These are phyloP conservation scores for Lissonota sp. DNA, from an alignment of 2,888 invertebrate genomes.

Conservation along the genomic window DNA sequence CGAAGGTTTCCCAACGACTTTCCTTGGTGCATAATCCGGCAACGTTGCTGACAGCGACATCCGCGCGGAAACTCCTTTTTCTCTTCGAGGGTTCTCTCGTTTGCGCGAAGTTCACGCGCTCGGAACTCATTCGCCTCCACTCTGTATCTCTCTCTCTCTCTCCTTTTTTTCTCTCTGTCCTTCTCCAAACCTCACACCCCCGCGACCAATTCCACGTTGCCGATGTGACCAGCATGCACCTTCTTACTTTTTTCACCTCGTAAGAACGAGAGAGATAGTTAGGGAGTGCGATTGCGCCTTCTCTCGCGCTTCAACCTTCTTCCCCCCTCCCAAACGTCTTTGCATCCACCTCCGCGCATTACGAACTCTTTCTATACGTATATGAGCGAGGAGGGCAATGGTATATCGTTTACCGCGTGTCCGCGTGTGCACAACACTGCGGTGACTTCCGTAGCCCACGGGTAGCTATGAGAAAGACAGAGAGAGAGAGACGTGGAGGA, in stretches of 20 bases:
- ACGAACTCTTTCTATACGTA: conserved; percentile 26
- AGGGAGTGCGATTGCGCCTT: conserved; percentile 31
- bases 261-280: not conserved
- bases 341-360: conserved; percentile 37
- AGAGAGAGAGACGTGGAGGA: conserved; percentile 46
- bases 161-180: too few species aligned
- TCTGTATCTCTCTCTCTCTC: conserved; percentile 26
- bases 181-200: conserved; percentile 5
- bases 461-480: not conserved
- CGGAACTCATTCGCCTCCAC: conserved; percentile 63
- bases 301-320: conserved; percentile 41
- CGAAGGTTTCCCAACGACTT: conserved; percentile 47
- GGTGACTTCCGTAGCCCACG: conserved; percentile 12
- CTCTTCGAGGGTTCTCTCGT: conserved; percentile 60
- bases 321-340: conserved; percentile 33
- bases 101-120: conserved; percentile 67
- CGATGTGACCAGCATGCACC: conserved; percentile 36
- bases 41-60: conserved; percentile 63
- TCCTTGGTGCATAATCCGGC: conserved; percentile 60
- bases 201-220: conserved; percentile 27
- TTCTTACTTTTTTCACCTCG: conserved; percentile 24
- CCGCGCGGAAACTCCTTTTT: conserved; percentile 65
- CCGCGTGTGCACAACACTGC: conserved; percentile 43
- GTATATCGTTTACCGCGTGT: conserved; percentile 62
- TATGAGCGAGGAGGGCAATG: conserved; percentile 26